Base-by-base conservation (phyloP, 2,888 invertebrate species). In the Scelioninae gen. 1 region DNA sequence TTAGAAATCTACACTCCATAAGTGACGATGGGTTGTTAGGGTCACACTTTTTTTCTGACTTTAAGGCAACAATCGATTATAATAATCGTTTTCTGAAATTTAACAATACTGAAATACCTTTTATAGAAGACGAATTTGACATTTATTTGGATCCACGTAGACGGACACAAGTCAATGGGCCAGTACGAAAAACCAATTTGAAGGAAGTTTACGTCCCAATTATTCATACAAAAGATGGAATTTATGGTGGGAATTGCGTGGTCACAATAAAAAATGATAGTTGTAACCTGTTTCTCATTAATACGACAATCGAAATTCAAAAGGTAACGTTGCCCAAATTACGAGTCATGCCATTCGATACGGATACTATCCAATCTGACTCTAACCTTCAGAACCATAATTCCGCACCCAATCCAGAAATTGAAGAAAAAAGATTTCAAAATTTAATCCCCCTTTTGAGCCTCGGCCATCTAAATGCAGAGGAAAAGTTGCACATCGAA, bases 211-310 rank as follows among this genome's bases (percentile, higher is more conserved):
- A 45, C 15, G 5, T 74, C 1, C 31, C 45, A n/a, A 8, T 2
- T 0, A 9, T 53, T 1, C 8, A 15, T 8, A 13, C 11, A 1
- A 13, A 29, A 43, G 2, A 0, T 0, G 69, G 53, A 13, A 15
- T 69, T 7, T 5, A 34, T 2, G 72, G 72, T 5, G 72, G 72
- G 1, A 32, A 72, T 40, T 72, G 60, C 31, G 31, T 60, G 7
- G 60, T 51, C 0, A 11, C 45, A 7, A 13, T 55, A 1, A 38
- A 29, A 13, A 38, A 58, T 38, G 29, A 40, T 38, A 0, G 32
- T 7, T 47, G 62, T 15, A 53, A 74, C 10, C 1, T 74, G 0
- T 63, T 62, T 13, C 16, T 74, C 0, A 55, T 74, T 2, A 62
- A 74, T 16, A 11, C 53, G 0, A 31, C 62, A 2, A 43, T 53